These are phyloP conservation scores for Didymodactylos carnosus DNA, from an alignment of 2,888 invertebrate genomes.

Conservation along the genomic window DNA sequence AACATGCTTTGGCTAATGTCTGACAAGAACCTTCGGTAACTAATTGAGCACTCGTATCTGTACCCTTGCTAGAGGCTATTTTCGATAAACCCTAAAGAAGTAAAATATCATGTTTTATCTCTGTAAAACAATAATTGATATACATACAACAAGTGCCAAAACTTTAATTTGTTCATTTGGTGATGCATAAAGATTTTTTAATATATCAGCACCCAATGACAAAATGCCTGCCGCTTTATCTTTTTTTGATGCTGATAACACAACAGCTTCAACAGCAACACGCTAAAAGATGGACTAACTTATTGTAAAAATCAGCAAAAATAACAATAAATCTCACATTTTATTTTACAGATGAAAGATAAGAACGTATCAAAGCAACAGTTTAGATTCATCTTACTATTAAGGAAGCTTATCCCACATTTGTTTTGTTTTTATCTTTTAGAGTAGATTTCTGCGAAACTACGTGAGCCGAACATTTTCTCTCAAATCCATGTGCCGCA, in stretches of 20 bases:
- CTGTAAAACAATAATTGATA: neutral
- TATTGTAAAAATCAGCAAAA: neutral
- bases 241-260: constrained; percentile 85
- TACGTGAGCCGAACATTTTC: no score
- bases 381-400: no score
- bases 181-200: constrained; percentile 75
- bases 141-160: constrained; percentile 41
- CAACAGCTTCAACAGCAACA: constrained; percentile 84
- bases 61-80: constrained; percentile 55
- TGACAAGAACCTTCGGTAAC: constrained; percentile 82
- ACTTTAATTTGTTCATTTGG: constrained; percentile 65
- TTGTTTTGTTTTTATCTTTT: no score
- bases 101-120: neutral
- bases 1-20: constrained; percentile 77
- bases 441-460: no score
- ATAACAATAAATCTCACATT: constrained; percentile 23
- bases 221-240: constrained; percentile 79
- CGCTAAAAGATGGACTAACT: constrained; percentile 39
- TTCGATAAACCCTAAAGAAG: constrained; percentile 60
- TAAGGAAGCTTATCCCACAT: no score
- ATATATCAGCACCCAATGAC: constrained; percentile 65
- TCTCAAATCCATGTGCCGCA: no score
- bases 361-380: no score
- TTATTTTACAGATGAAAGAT: no score
- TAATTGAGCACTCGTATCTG: constrained; percentile 74